Percentiles rank a stretch among this genome's conserved stretches.
Conservation (phyloP, 2,113 vertebrate species). For the Vicugna pacos region DNA sequence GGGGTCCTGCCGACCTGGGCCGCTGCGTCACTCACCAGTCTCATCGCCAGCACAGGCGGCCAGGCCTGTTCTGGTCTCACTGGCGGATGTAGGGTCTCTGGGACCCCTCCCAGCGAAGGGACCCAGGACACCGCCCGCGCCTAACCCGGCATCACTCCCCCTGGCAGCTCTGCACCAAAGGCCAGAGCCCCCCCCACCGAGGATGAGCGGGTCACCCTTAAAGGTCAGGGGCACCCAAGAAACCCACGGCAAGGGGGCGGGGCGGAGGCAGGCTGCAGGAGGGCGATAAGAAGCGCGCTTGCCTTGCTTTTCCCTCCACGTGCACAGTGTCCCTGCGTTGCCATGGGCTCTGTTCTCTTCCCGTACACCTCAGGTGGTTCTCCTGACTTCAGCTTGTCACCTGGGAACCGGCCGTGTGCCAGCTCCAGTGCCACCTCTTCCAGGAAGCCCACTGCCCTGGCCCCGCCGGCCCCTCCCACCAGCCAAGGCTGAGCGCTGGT, state of each 20-base stretch:
- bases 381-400: not conserved
- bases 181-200: no score
- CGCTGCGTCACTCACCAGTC: not conserved
- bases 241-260: fast-evolving
- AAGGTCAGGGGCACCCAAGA: not conserved
- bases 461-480: fast-evolving
- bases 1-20: not conserved
- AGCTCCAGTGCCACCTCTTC: not conserved
- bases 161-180: fast-evolving
- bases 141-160: fast-evolving
- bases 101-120: not conserved
- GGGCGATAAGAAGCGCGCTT: no score
- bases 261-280: not conserved
- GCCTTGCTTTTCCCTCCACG: fast-evolving
- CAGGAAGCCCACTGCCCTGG: not conserved
- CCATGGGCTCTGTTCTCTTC: fast-evolving
- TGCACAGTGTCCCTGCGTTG: fast-evolving
- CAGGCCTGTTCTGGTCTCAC: no score
- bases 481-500: not conserved
- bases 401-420: not conserved
- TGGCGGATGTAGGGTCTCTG: fast-evolving
- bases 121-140: not conserved
- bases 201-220: fast-evolving
- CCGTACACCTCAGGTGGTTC: fast-evolving
- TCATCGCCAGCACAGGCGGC: not conserved